A percentile compares a stretch with the other conserved stretches of the same genome.
Conservation (phyloP, 2,797 vertebrate genomes). For the Xerus rutilus region DNA sequence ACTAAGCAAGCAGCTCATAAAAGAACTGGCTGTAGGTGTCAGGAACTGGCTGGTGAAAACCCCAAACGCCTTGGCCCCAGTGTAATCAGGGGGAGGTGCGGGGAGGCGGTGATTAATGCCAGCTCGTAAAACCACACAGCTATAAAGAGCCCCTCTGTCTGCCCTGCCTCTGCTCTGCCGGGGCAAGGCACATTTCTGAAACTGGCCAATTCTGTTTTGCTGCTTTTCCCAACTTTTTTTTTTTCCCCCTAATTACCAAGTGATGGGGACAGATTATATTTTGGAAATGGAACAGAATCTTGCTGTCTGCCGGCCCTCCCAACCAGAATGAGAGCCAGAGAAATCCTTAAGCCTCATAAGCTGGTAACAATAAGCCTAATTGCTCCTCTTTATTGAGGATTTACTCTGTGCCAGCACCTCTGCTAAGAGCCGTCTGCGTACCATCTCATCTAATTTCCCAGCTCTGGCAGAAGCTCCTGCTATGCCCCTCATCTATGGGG, state of each 20-base stretch:
- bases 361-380: not conserved
- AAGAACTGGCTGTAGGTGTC: not conserved
- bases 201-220: not conserved
- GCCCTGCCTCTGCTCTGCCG: not conserved
- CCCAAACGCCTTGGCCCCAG: not conserved
- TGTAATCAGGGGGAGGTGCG: not conserved
- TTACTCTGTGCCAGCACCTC: not conserved
- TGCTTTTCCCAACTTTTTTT: not conserved
- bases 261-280: not conserved
- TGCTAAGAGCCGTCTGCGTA: not conserved
- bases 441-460: not conserved
- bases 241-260: not conserved
- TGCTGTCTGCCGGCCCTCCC: not conserved
- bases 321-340: not conserved
- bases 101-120: not conserved
- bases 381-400: not conserved
- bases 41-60: constrained; percentile 50
- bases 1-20: constrained; percentile 35
- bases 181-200: not conserved
- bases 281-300: constrained; percentile 15
- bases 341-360: not conserved
- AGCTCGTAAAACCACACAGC: not conserved
- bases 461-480: not conserved
- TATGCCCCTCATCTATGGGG: not conserved
- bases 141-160: constrained; percentile 41